Evolutionary conservation across 2,113 vertebrate species (phyloP).

Genomic region (Chlorocebus sabaeus): DNA sequence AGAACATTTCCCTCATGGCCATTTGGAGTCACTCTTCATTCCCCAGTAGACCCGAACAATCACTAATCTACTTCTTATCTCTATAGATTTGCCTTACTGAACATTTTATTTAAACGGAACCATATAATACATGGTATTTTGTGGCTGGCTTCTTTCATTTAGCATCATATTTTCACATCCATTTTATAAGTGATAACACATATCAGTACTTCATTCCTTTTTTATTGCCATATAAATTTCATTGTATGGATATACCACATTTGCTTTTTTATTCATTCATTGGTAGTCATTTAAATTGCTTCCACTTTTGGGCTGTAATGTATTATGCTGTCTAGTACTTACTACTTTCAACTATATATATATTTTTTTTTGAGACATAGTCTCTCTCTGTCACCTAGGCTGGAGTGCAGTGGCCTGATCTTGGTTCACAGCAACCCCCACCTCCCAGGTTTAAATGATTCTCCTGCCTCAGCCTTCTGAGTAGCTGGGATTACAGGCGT

Average conservation of each 20-base stretch:
- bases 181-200: not conserved
- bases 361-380: not conserved
- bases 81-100: not conserved
- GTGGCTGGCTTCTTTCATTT: not conserved
- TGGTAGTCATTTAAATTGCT: not conserved
- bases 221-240: not conserved
- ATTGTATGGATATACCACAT: not conserved
- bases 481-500: no score
- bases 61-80: not conserved
- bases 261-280: not conserved
- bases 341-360: not conserved
- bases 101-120: not conserved
- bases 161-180: not conserved
- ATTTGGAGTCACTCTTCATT: not conserved
- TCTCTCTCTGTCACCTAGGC: no score
- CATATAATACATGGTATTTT: not conserved
- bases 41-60: not conserved
- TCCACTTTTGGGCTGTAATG: rapidly evolving
- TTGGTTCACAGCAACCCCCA: no score
- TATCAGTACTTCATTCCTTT: not conserved
- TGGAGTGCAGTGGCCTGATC: no score
- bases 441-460: no score
- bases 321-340: not conserved
- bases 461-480: no score
- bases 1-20: not conserved